Evolutionary conservation across 1,140 invertebrate genomes (phyloP).

Genomic region (Aphelinus atriplicis): DNA sequence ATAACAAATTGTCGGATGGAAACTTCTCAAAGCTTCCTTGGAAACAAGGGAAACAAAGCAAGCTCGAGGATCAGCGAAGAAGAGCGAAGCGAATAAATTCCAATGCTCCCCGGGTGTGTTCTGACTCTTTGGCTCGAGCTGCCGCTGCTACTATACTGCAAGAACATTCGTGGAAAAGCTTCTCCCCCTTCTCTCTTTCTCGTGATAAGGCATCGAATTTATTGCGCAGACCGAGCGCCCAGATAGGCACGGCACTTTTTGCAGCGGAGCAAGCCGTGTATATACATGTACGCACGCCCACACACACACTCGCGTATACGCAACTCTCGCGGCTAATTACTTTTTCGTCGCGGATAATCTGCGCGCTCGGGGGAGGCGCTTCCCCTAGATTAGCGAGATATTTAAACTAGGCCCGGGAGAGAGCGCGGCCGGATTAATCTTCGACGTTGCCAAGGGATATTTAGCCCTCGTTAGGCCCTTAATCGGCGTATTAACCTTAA

Average conservation of each 20-base stretch:
- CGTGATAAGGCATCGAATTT: conserved; percentile 17
- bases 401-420: neutral
- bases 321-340: conserved; percentile 11
- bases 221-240: neutral
- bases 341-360: conserved; percentile 30
- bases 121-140: neutral
- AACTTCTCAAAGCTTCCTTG: too few relatives aligned
- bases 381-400: conserved; percentile 22
- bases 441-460: conserved; percentile 8
- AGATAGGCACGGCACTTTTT: too few relatives aligned
- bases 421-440: conserved; percentile 18
- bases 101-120: conserved; percentile 6
- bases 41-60: too few relatives aligned
- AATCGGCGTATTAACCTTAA: conserved; percentile 25
- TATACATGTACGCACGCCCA: too few relatives aligned
- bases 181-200: too few relatives aligned
- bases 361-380: neutral
- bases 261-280: too few relatives aligned
- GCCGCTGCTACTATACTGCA: neutral
- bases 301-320: too few relatives aligned
- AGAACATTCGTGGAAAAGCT: too few relatives aligned
- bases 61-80: neutral
- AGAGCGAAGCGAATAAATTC: conserved; percentile 2
- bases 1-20: too few relatives aligned
- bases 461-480: conserved; percentile 24